Base-by-base conservation (phyloP, 2,113 vertebrate species). In the Salvelinus alpinus region DNA sequence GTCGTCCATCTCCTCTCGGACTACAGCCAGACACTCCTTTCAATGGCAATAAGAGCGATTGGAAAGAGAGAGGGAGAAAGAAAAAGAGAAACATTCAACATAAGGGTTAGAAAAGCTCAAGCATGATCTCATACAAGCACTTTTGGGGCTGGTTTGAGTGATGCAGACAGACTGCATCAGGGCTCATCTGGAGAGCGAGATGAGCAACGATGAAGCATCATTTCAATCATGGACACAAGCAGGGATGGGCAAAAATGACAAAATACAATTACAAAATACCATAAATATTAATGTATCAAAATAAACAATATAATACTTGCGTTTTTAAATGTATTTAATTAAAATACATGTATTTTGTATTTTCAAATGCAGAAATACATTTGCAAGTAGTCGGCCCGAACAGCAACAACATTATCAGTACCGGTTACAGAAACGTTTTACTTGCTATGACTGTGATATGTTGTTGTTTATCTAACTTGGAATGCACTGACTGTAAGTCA, bases 21-120 rank as follows among this genome's bases (percentile, higher is more conserved):
- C 51, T 91, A 91, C 93, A 94, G 91, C 86, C 88, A 54, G 51
- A 54, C 51, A 4, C 51, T 44, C 93, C 93, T 94, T 94, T 87
- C 86, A 90, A 81, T 82, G 80, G 79, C 77, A 68, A 65, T 71
- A 67, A 64, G 66, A 71, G 68, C 9, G 75, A 22, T 54, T 86
- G 82, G 86, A 86, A 65, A 84, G 82, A 65, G 73, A 85, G 82
- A 88, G 73, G 84, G 84, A 88, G 67, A 70, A 27, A 48, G 38
- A 66, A 44, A 29, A 38, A 38, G 25, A 66, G 51, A 86, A 38
- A 86, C 84, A 83, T 88, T 90, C 79, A 79, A 70, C 80, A 90
- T 80, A 87, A 86, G 85, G 85, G 87, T 91, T 92, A 91, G 80
- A 88, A 84, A 86, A 84, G 9, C 9, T 44, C 9, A 2, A 88